These are phyloP conservation scores for Cantharis rufa DNA, from an alignment of 2,888 invertebrate genomes.

Conservation along the genomic window DNA sequence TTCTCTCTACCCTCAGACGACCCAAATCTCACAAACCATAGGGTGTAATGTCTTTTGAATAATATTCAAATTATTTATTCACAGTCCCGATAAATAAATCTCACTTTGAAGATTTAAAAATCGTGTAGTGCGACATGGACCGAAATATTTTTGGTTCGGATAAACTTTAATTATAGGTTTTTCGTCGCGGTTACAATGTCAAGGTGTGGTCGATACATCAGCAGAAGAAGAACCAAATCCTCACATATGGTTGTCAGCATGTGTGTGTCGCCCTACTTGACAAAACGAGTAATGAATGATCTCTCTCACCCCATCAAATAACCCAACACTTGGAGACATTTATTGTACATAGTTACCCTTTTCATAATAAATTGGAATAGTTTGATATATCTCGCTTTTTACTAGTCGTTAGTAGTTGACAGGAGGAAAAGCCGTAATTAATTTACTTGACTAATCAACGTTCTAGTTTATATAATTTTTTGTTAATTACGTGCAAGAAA, in stretches of 20 bases:
- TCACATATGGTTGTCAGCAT: conserved; percentile 25
- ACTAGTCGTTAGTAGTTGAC: conserved; percentile 19
- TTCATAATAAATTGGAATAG: conserved; percentile 15
- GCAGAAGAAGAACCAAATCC: conserved; percentile 28
- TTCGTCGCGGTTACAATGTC: conserved; percentile 19
- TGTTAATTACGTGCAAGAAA: background rate
- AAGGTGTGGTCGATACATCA: conserved; percentile 31
- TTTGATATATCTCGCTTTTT: conserved; percentile 18
- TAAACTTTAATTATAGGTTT: conserved; percentile 26
- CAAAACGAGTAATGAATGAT: conserved; percentile 30
- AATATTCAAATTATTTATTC: conserved; percentile 27
- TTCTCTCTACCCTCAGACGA: conserved; percentile 32
- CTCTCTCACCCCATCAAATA: conserved; percentile 24
- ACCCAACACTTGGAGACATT: conserved; percentile 23
- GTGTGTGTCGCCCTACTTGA: conserved; percentile 18
- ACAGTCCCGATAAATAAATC: conserved; percentile 19
- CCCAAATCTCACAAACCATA: conserved; percentile 29
- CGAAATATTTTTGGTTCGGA: background rate
- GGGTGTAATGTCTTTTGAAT: conserved; percentile 26
- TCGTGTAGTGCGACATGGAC: background rate
- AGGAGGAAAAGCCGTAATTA: conserved; percentile 16
- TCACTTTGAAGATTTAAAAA: conserved; percentile 1
- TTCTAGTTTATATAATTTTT: background rate
- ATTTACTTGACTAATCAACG: background rate
- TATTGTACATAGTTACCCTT: conserved; percentile 22